These are phyloP conservation scores for Rosalia funebris DNA, from an alignment of 2,888 invertebrate genomes.

Conservation along the genomic window DNA sequence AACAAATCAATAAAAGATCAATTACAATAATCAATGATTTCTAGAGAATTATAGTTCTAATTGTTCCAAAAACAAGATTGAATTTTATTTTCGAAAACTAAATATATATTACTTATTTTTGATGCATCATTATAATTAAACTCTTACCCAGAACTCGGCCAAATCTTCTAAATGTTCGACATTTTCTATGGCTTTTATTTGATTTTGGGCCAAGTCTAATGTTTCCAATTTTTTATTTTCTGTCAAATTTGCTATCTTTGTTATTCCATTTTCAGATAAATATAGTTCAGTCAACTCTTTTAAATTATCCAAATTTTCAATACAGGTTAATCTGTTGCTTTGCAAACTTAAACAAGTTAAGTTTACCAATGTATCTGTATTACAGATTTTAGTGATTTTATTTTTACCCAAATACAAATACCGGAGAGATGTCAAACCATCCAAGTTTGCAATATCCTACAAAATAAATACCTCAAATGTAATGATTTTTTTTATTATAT, in stretches of 20 bases:
- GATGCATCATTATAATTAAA: too few relatives aligned
- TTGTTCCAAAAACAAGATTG: too few relatives aligned
- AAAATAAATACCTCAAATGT: too few relatives aligned
- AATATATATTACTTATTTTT: too few relatives aligned
- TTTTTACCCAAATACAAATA: slow-evolving; percentile 93
- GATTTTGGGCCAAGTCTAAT: slow-evolving; percentile 90
- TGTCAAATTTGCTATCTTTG: slow-evolving; percentile 79
- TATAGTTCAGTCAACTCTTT: slow-evolving; percentile 86
- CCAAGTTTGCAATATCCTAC: slow-evolving; percentile 88
- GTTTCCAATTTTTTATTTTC: slow-evolving; percentile 80
- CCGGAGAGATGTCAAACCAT: slow-evolving; percentile 77
- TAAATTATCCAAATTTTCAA: slow-evolving; percentile 85
- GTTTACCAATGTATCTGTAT: slow-evolving; percentile 77
- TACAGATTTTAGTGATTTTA: slow-evolving; percentile 89
- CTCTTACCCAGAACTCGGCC: slow-evolving; percentile 93
- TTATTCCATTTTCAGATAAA: slow-evolving; percentile 92
- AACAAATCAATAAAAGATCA: too few relatives aligned
- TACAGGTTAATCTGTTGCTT: slow-evolving; percentile 87
- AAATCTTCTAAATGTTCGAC: slow-evolving; percentile 79
- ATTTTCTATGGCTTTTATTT: slow-evolving; percentile 82
- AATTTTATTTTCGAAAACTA: too few relatives aligned
- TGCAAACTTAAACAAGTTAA: slow-evolving; percentile 88
- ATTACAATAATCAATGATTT: neutral
- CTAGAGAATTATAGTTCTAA: neutral
- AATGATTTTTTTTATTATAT: too few relatives aligned